Evolutionary conservation across 2,888 invertebrate genomes (phyloP), one percentile per base, ranked within the genome.

Genomic region (Noctua comes): DNA sequence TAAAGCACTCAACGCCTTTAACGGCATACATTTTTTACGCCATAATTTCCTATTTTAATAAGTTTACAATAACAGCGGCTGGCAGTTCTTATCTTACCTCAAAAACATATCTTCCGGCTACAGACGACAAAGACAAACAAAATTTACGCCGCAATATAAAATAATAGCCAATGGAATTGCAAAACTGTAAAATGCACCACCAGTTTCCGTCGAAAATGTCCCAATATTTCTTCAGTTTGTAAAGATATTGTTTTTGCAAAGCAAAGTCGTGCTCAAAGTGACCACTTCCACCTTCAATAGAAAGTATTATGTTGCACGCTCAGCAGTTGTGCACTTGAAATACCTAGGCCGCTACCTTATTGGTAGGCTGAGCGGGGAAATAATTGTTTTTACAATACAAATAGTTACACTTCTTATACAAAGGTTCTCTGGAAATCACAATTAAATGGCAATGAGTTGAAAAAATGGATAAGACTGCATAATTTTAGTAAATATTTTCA

Each of bases 231-330:
- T 88, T 89, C 82, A 84, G 76, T 84, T 88, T 88, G 86, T 82
- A 82, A 79, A 86, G 86, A 89, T 88, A 90, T 91, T 91, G 90
- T 91, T 92, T 91, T 91, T 88, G 88, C 86, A 86, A 88, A 90
- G 88, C 87, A 87, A 88, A 92, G 88, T 90, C 90, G 82, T 86
- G 90, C 86, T 92, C 89, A 91, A 92, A 92, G 91, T 94, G 93
- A 94, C 93, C 94, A 92, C 92, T 93, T 92, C 91, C 86, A 90
- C 87, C 91, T 86, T 92, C 91, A 92, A 92, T 93, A 91, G 91
- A 90, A 91, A 92, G 92, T 92, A 94, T 93, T 93, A 92, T 91
- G 92, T 92, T 92, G 93, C 94, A 90, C 91, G 90, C 90, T 94
- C 93, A 92, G 93, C 93, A 90, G 88, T 92, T 92, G 91, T 91